A percentile compares a stretch with the other conserved stretches of the same genome.
These are phyloP conservation scores for Dolichomitus sp. DNA, from an alignment of 2,888 invertebrate genomes.

Conservation along the genomic window DNA sequence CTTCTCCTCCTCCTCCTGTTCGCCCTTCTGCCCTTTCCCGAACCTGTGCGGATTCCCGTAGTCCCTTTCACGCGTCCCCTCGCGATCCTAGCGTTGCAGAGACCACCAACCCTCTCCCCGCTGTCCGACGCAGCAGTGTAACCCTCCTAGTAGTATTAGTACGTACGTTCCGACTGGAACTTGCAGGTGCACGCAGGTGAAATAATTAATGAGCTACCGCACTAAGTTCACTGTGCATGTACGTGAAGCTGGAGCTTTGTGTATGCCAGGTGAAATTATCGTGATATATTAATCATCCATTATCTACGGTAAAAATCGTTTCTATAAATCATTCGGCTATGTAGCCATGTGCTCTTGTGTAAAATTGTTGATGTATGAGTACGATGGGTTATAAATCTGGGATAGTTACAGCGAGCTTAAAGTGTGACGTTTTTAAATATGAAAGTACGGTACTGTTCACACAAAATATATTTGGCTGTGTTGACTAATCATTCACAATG, in stretches of 20 bases:
- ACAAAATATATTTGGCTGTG: too few species aligned
- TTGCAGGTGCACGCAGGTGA: constrained; percentile 47
- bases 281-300: constrained; percentile 52
- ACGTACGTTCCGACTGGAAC: constrained; percentile 27
- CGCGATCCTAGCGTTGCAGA: constrained; percentile 16
- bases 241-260: constrained; percentile 7
- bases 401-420: neutral
- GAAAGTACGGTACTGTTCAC: too few species aligned
- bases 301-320: constrained; percentile 38
- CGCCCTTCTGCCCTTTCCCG: neutral
- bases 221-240: constrained; percentile 13
- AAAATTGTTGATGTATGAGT: neutral
- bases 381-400: constrained; percentile 10
- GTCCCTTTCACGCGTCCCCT: constrained; percentile 21
- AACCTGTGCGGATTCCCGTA: constrained; percentile 25
- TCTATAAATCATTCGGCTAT: constrained; percentile 42
- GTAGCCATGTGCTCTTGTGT: neutral
- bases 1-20: constrained; percentile 67
- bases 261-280: constrained; percentile 31
- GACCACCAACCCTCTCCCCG: constrained; percentile 27
- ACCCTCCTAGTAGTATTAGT: constrained; percentile 11
- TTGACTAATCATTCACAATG: too few species aligned
- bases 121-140: constrained; percentile 19
- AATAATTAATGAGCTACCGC: constrained; percentile 53
- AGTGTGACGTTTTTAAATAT: too few species aligned